Conservation (phyloP, 1,140 invertebrate species). For the Hycleus cichorii region DNA sequence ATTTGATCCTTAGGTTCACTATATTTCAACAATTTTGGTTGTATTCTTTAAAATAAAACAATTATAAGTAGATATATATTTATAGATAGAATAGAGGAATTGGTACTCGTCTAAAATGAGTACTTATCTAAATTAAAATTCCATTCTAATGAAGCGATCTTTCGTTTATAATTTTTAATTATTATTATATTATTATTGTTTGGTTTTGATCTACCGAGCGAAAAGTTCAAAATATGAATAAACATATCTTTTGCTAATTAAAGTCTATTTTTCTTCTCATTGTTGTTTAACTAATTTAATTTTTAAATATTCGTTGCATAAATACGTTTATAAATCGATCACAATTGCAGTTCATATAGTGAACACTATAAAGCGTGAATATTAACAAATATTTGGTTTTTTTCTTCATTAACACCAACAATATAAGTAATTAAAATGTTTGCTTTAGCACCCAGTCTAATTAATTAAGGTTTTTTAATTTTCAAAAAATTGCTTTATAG, state of each 20-base stretch:
- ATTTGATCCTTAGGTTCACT: slow-evolving; percentile 35
- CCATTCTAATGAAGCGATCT: not conserved
- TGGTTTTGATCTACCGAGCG: slow-evolving; percentile 4
- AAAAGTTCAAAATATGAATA: slow-evolving; percentile 14
- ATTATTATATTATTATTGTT: not conserved
- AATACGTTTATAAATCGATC: slow-evolving; percentile 38
- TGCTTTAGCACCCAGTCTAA: slow-evolving; percentile 33
- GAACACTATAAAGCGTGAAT: slow-evolving; percentile 41
- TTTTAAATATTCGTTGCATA: slow-evolving; percentile 40
- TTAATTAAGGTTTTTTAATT: not conserved
- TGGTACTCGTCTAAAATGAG: not conserved
- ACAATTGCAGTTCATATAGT: slow-evolving; percentile 42
- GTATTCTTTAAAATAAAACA: too few relatives aligned
- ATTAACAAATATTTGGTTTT: slow-evolving; percentile 23
- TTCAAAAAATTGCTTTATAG: not conserved
- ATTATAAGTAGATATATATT: not conserved
- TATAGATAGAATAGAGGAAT: slow-evolving; percentile 3
- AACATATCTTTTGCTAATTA: not conserved
- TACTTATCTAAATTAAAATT: not conserved
- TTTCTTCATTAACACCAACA: slow-evolving; percentile 29
- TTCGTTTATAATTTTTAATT: not conserved
- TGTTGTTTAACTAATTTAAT: slow-evolving; percentile 22
- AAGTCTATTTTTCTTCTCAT: slow-evolving; percentile 18
- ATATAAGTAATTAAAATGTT: slow-evolving; percentile 5
- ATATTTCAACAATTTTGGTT: slow-evolving; percentile 33